Percentiles rank a stretch among this genome's conserved stretches.
Conservation (phyloP, 2,888 invertebrate genomes). For the Trilocha varians region DNA sequence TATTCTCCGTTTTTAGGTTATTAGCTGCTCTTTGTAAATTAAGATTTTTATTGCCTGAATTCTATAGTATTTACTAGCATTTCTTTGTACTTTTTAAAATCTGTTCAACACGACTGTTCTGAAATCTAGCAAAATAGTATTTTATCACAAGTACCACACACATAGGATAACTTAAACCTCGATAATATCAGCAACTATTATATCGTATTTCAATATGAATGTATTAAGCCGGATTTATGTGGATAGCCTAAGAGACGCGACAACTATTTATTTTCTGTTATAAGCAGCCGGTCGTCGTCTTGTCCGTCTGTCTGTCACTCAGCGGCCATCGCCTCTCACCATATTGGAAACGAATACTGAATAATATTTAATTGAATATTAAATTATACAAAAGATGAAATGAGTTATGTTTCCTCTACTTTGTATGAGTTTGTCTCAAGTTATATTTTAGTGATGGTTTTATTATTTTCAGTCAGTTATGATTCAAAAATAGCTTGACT, state of each 20-base stretch:
- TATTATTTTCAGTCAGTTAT: neutral
- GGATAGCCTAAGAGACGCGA: constrained; percentile 2
- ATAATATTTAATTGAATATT: constrained; percentile 3
- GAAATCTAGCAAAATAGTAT: too few species aligned
- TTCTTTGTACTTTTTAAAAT: too few species aligned
- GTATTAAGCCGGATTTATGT: neutral
- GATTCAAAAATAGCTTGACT: too few species aligned
- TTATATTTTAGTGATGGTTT: neutral
- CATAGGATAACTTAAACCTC: too few species aligned
- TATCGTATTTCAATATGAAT: too few species aligned
- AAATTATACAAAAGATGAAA: neutral
- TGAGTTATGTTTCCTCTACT: constrained; percentile 8
- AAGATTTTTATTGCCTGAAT: too few species aligned
- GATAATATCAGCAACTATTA: too few species aligned
- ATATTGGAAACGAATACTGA: constrained; percentile 3
- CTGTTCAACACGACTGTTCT: too few species aligned
- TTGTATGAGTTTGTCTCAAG: neutral
- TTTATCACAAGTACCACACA: too few species aligned
- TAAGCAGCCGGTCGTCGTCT: constrained; percentile 7
- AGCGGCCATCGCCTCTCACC: constrained; percentile 5
- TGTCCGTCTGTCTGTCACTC: constrained; percentile 6
- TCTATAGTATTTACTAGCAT: too few species aligned
- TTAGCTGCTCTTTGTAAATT: too few species aligned
- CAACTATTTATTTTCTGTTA: constrained; percentile 7
- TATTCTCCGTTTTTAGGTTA: too few species aligned